Conservation (phyloP, 2,888 invertebrate species). For the Stenodema calcarata region DNA sequence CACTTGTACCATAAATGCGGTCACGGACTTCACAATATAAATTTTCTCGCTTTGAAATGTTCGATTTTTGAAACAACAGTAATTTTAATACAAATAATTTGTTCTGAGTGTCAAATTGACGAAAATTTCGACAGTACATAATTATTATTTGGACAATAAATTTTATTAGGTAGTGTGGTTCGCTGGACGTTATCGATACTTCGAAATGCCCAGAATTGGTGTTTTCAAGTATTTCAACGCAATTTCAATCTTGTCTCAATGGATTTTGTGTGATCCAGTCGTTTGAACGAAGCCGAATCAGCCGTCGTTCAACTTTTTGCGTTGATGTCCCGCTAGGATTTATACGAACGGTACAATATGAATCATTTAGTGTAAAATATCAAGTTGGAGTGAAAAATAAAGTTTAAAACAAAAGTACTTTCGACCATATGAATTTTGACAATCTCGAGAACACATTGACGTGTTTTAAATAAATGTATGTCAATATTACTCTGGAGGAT, state of each 20-base stretch:
- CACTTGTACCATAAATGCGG: too few species aligned
- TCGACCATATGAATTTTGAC: slow-evolving; percentile 18
- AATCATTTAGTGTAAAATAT: not conserved
- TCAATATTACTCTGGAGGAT: slow-evolving; percentile 19
- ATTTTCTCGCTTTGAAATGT: too few species aligned
- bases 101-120: not conserved
- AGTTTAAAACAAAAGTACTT: not conserved
- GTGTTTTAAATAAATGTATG: slow-evolving; percentile 15
- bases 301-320: not conserved
- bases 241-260: not conserved
- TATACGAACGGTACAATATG: not conserved
- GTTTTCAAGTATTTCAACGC: not conserved
- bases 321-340: not conserved
- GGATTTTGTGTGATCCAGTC: not conserved
- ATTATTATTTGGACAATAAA: not conserved
- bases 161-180: not conserved
- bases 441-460: slow-evolving; percentile 18
- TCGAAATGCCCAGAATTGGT: not conserved
- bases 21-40: too few species aligned
- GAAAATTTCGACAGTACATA: not conserved
- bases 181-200: not conserved
- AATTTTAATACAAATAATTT: too few species aligned
- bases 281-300: not conserved
- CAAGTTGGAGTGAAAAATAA: not conserved
- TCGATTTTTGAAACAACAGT: too few species aligned